A percentile compares a stretch with the other conserved stretches of the same genome.
phyloP scores from a whole-genome alignment of 2,888 invertebrate species.

The Ichneumoninae sp. region DNA sequence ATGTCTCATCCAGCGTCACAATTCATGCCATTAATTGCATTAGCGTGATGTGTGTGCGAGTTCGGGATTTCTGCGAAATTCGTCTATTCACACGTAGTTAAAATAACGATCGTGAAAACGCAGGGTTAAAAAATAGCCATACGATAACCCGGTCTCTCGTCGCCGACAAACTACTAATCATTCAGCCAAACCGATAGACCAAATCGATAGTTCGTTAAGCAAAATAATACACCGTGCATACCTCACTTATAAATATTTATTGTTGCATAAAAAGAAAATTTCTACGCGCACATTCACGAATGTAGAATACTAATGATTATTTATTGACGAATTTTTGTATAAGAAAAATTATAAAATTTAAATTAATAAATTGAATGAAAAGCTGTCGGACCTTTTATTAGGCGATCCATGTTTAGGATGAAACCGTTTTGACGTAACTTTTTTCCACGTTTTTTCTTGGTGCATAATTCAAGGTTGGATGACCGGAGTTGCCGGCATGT shows the following conservation, averaged over 20 bases:
- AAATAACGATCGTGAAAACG: constrained; percentile 15
- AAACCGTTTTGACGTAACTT: neutral
- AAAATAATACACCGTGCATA: constrained; percentile 57
- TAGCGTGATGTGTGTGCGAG: constrained; percentile 7
- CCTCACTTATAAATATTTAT: constrained; percentile 51
- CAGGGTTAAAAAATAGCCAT: constrained; percentile 19
- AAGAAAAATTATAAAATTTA: constrained; percentile 2
- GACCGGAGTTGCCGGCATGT: constrained; percentile 65
- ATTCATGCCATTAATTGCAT: constrained; percentile 40
- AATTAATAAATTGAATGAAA: constrained; percentile 22
- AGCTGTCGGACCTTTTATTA: neutral
- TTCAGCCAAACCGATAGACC: constrained; percentile 58
- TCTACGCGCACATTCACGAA: neutral
- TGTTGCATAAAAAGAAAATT: constrained; percentile 13
- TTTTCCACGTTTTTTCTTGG: constrained; percentile 17
- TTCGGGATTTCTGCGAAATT: constrained; percentile 3
- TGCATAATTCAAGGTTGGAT: constrained; percentile 66
- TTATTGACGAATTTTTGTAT: constrained; percentile 20
- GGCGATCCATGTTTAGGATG: neutral
- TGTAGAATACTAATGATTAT: constrained; percentile 22
- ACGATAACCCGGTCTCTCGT: neutral
- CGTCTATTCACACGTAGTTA: neutral
- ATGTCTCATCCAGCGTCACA: neutral
- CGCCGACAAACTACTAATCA: constrained; percentile 27
- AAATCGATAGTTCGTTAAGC: constrained; percentile 53